Percentiles rank a stretch among this genome's conserved stretches.
phyloP scores from a whole-genome alignment of 2,113 vertebrate species.

The Xenopus borealis region DNA sequence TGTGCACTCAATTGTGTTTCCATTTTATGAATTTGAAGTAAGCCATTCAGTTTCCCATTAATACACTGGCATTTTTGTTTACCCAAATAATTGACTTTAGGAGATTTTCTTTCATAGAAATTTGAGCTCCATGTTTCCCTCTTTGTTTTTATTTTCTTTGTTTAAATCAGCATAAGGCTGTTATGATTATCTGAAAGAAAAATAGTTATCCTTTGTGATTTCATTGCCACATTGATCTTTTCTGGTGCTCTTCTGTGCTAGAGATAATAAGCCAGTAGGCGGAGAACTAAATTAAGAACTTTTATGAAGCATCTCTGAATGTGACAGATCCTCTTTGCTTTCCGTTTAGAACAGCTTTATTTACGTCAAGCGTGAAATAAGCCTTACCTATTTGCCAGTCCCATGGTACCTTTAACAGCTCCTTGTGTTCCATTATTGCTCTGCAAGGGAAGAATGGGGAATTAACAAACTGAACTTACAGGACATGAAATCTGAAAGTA shows the following conservation, averaged over 20 bases:
- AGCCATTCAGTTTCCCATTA: too few relatives aligned
- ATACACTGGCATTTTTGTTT: too few relatives aligned
- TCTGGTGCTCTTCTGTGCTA: constrained; percentile 44
- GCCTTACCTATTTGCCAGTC: constrained; percentile 94
- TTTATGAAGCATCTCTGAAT: constrained; percentile 40
- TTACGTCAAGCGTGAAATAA: constrained; percentile 11
- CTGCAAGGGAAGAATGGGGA: constrained; percentile 65
- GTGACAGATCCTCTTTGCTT: constrained; percentile 21
- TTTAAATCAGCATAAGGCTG: not conserved
- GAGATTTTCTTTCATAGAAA: not conserved
- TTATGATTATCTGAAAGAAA: constrained; percentile 25
- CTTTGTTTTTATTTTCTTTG: not conserved
- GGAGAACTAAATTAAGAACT: constrained; percentile 45
- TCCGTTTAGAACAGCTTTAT: constrained; percentile 18
- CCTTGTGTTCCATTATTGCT: constrained; percentile 96
- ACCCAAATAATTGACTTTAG: too few relatives aligned
- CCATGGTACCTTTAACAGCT: constrained; percentile 91
- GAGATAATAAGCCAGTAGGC: constrained; percentile 33
- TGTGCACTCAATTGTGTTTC: too few relatives aligned
- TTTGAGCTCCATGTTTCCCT: constrained; percentile 20
- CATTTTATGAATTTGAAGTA: too few relatives aligned
- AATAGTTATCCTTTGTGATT: constrained; percentile 19
- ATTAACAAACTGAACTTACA: not conserved
- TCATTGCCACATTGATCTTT: constrained; percentile 48
- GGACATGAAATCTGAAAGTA: constrained; percentile 8